Percentiles rank a stretch among this genome's conserved stretches.
Evolutionary conservation across 2,888 invertebrate species (phyloP).

Genomic region (Amphipoea oculea): DNA sequence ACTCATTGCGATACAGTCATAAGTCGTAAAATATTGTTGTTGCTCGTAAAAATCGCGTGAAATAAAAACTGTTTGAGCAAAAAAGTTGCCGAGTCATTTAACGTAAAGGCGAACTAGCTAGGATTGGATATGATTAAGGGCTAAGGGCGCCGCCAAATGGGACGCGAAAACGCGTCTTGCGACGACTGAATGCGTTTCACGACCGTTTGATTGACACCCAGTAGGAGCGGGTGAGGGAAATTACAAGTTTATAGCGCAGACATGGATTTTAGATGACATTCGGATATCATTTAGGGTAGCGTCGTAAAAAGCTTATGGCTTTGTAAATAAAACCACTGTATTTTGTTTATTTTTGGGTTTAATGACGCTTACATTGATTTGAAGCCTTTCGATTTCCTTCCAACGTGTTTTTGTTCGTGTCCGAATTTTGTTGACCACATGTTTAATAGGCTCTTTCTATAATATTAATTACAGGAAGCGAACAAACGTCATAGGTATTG

Average conservation of each 20-base stretch:
- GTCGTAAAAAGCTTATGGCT: slow-evolving; percentile 39
- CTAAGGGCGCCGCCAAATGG: slow-evolving; percentile 54
- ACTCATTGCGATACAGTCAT: slow-evolving; percentile 85
- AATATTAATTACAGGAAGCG: neutral
- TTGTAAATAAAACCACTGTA: slow-evolving; percentile 37
- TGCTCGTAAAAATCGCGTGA: slow-evolving; percentile 84
- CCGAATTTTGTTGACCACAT: neutral
- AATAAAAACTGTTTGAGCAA: slow-evolving; percentile 87
- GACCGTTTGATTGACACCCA: slow-evolving; percentile 57
- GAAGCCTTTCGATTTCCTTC: slow-evolving; percentile 12
- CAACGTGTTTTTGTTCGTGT: neutral
- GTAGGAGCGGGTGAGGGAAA: slow-evolving; percentile 26
- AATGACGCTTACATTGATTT: slow-evolving; percentile 14
- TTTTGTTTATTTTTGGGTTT: slow-evolving; percentile 35
- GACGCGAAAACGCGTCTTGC: slow-evolving; percentile 30
- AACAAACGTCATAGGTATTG: neutral
- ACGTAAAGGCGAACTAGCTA: slow-evolving; percentile 52
- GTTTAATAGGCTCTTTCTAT: neutral
- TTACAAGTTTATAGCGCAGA: slow-evolving; percentile 33
- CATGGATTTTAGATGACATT: slow-evolving; percentile 37
- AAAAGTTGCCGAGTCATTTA: slow-evolving; percentile 83
- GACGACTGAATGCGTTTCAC: slow-evolving; percentile 53
- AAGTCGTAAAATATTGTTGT: slow-evolving; percentile 88
- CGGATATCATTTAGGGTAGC: slow-evolving; percentile 35
- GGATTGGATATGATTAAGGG: slow-evolving; percentile 52